phyloP scores from a whole-genome alignment of 2,797 vertebrate genomes.

The Micrastur ruficollis region DNA sequence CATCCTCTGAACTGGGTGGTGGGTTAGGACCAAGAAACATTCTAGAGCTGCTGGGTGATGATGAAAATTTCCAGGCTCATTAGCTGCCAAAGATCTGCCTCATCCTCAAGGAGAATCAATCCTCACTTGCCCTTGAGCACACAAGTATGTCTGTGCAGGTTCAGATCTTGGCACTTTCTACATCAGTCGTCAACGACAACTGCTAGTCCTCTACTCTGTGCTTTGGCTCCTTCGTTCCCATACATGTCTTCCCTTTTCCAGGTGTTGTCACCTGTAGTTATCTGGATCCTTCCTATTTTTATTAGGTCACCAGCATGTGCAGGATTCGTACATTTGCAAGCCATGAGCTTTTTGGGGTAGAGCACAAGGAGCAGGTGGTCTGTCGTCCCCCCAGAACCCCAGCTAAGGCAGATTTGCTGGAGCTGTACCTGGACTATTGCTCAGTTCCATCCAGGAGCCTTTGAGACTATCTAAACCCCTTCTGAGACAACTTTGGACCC shows the following conservation, averaged over 20 bases:
- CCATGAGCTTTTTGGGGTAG: not conserved
- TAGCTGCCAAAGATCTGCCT: not conserved
- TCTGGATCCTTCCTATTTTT: not conserved
- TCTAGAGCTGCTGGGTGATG: not conserved
- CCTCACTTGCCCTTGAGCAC: not conserved
- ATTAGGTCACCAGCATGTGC: not conserved
- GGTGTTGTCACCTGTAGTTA: not conserved
- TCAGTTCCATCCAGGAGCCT: not conserved
- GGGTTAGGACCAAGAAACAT: not conserved
- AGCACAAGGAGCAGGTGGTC: not conserved
- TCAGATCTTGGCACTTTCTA: not conserved
- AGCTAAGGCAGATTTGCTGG: not conserved
- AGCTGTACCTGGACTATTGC: not conserved
- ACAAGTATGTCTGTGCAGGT: not conserved
- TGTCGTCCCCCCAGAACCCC: not conserved
- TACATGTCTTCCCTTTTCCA: not conserved
- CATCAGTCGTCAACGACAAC: not conserved
- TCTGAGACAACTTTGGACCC: not conserved
- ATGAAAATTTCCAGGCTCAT: not conserved
- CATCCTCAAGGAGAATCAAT: not conserved
- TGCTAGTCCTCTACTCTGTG: not conserved
- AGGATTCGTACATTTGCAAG: not conserved
- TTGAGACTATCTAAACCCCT: not conserved
- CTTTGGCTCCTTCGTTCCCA: not conserved
- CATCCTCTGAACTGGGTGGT: too few species aligned